Evolutionary conservation across 2,888 invertebrate genomes (phyloP).

Genomic region (Acanthococcus lagerstroemiae): DNA sequence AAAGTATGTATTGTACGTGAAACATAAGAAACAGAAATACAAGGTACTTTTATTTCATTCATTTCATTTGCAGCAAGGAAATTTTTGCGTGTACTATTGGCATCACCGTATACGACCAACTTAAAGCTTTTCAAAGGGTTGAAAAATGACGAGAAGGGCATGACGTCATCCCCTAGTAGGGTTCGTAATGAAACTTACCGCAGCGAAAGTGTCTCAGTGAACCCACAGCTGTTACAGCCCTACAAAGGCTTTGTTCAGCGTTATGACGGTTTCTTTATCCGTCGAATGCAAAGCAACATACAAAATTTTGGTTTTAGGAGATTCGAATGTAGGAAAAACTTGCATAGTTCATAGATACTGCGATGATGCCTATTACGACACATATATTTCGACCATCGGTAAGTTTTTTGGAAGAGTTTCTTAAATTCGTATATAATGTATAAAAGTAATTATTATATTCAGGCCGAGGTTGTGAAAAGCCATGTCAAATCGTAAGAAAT

Average conservation of each 20-base stretch:
- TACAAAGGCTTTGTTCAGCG: neutral
- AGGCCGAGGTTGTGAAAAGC: neutral
- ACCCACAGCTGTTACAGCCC: neutral
- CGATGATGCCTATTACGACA: conserved; percentile 80
- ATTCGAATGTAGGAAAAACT: conserved; percentile 83
- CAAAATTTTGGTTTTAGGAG: conserved; percentile 75
- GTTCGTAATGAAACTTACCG: neutral
- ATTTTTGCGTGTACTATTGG: no score
- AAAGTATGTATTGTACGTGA: no score
- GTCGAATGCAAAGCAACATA: conserved; percentile 77
- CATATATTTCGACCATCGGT: conserved; percentile 85
- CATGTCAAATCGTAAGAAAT: no score
- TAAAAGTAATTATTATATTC: neutral
- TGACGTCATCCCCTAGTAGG: conserved; percentile 9
- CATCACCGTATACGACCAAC: no score
- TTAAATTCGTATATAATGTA: neutral
- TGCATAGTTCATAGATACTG: conserved; percentile 83
- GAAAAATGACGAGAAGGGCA: neutral
- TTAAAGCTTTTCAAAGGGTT: no score
- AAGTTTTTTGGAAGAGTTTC: conserved; percentile 47
- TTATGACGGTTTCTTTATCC: conserved; percentile 45
- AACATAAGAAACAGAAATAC: no score
- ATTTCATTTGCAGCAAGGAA: no score
- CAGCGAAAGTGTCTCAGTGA: conserved; percentile 8
- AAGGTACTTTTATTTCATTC: no score